Base-by-base conservation (phyloP, 2,113 vertebrate species). In the Hoplias malabaricus region DNA sequence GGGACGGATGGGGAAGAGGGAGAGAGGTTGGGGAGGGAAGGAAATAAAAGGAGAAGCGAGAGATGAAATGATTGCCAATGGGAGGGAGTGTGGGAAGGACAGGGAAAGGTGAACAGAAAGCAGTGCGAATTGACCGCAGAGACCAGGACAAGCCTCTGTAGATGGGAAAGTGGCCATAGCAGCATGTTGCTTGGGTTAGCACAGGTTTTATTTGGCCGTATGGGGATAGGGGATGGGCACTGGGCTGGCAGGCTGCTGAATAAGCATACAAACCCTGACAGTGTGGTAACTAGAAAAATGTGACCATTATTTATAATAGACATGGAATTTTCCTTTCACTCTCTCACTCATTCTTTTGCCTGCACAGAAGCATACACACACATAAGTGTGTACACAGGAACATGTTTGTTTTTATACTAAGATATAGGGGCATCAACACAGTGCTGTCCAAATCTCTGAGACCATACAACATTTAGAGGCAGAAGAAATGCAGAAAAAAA, bases 31-130 rank as follows among this genome's bases (percentile, higher is more conserved):
- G 29, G 21, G 71, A 65, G 31, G 63, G 29, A 59, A 56, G 33
- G 53, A 67, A 36, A 75, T 34, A 63, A 48, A 63, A 75, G 11
- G 70, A 69, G 38, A 36, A 46, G 50, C 21, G 68, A 68, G 31
- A 63, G 67, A 33, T 56, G n/a, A 70, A 71, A 59, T 62, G 31
- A 75, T 71, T 73, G 67, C 59, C 33, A n/a, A 34, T 77, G 34
- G 53, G 54, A 77, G 25, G 40, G 19, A 36, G 36, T 73, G 25
- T 69, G 46, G 70, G 53, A 72, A 46, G 59, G 61, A 33, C 3
- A 40, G 29, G 43, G 50, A 25, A 34, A 12, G 5, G 19, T 25
- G 57, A 53, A 73, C 50, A 61, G 27, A 61, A n/a, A 29, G 61
- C 29, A 23, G 38, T 14, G 23, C 34, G 21, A 53, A n/a, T 23